Evolutionary conservation across 2,888 invertebrate genomes (phyloP).

Genomic region (Mycalesis mineus): DNA sequence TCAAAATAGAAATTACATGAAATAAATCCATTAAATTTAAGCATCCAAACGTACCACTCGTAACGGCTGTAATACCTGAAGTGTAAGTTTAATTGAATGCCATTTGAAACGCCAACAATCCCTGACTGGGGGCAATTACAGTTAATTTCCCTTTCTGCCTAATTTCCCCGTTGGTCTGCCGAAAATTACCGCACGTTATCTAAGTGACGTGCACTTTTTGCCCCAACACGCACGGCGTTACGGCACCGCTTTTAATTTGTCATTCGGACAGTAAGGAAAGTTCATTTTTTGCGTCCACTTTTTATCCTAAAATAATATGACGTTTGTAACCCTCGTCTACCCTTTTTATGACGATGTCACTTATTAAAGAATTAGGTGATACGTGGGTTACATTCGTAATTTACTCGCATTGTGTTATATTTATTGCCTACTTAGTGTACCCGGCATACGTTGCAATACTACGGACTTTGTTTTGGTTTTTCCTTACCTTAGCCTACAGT

Average conservation of each 20-base stretch:
- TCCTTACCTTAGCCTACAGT: no score
- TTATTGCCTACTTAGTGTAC: conserved; percentile 30
- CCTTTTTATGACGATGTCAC: conserved; percentile 48
- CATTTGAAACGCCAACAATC: conserved; percentile 4
- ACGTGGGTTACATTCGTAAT: conserved; percentile 33
- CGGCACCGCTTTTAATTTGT: conserved; percentile 54
- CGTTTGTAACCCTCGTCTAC: conserved; percentile 61
- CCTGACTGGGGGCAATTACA: conserved; percentile 2
- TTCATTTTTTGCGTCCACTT: conserved; percentile 54
- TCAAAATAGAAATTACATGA: no score
- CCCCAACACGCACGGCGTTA: conserved; percentile 27
- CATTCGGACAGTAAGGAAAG: conserved; percentile 57
- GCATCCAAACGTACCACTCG: no score
- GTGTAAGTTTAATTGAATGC: conserved; percentile 9
- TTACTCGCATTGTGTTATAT: conserved; percentile 9
- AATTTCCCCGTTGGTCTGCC: conserved; percentile 16
- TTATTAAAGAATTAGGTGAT: conserved; percentile 27
- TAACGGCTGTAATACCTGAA: neutral
- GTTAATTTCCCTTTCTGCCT: conserved; percentile 12
- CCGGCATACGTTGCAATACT: no score
- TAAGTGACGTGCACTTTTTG: conserved; percentile 34
- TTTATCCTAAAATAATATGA: conserved; percentile 58
- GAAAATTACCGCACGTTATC: conserved; percentile 26
- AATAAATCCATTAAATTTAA: no score
- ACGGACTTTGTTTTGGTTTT: no score